phyloP scores from a whole-genome alignment of 2,888 invertebrate genomes.

The Dryomyza anilis region DNA sequence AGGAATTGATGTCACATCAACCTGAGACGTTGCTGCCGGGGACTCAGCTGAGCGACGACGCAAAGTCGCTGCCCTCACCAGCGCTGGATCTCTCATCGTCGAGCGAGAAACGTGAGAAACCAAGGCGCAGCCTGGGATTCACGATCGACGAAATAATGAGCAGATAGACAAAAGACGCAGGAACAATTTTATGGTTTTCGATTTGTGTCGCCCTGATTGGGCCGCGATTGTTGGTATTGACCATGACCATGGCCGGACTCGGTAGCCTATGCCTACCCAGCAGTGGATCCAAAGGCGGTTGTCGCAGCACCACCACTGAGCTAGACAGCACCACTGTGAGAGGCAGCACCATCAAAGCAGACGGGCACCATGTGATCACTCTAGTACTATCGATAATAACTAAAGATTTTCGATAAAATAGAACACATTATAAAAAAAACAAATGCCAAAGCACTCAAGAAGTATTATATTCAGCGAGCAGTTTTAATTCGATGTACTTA shows the following conservation, averaged over 20 bases:
- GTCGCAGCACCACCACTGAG: too few species aligned
- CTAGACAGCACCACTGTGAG: too few species aligned
- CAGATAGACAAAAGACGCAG: conserved; percentile 64
- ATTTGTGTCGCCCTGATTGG: conserved; percentile 22
- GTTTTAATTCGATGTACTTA: not conserved
- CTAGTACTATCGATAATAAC: not conserved
- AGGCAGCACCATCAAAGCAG: not conserved
- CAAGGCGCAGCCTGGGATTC: conserved; percentile 72
- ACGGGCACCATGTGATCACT: not conserved
- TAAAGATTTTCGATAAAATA: not conserved
- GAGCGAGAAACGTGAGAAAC: conserved; percentile 54
- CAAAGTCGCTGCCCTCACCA: conserved; percentile 39
- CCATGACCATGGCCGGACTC: not conserved
- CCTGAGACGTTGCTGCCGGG: conserved; percentile 38
- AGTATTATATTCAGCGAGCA: conserved; percentile 34
- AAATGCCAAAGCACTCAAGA: conserved; percentile 48
- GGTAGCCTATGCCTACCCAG: not conserved
- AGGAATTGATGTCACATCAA: conserved; percentile 43
- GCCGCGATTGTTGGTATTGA: conserved; percentile 1
- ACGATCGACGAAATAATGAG: conserved; percentile 90
- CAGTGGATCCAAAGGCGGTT: too few species aligned
- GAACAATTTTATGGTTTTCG: conserved; percentile 28
- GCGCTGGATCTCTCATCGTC: conserved; percentile 67
- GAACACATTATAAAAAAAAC: not conserved
- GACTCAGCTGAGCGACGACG: not conserved